Conservation (phyloP, 2,113 vertebrate species). For the Anarhynchus alexandrinus region DNA sequence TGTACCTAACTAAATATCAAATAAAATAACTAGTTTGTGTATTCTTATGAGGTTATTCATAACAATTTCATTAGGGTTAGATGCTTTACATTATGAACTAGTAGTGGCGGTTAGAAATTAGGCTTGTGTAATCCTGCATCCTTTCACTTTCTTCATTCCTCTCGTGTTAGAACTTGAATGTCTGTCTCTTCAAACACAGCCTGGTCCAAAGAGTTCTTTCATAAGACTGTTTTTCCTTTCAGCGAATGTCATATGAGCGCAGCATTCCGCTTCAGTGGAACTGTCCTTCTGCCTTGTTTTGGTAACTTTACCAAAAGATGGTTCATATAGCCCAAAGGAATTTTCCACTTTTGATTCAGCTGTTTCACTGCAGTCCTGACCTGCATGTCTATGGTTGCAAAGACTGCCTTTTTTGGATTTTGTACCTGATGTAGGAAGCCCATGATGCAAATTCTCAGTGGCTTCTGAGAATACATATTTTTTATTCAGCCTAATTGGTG, state of each 20-base stretch:
- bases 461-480: conserved; percentile 49
- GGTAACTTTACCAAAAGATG: neutral
- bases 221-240: conserved; percentile 32
- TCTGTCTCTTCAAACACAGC: neutral
- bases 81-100: neutral
- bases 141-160: neutral
- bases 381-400: neutral
- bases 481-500: neutral
- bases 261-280: neutral
- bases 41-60: neutral
- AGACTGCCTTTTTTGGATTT: neutral
- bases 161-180: neutral
- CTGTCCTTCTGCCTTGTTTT: neutral
- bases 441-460: conserved; percentile 66
- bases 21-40: neutral
- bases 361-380: neutral
- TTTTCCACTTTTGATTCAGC: neutral
- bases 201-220: conserved; percentile 55
- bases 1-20: neutral
- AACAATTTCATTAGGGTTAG: neutral
- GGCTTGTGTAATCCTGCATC: neutral
- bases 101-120: neutral
- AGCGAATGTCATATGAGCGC: neutral
- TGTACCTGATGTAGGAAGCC: conserved; percentile 9
- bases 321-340: neutral